Evolutionary conservation across 2,797 vertebrate genomes (phyloP).

Genomic region (Propithecus perrieri): DNA sequence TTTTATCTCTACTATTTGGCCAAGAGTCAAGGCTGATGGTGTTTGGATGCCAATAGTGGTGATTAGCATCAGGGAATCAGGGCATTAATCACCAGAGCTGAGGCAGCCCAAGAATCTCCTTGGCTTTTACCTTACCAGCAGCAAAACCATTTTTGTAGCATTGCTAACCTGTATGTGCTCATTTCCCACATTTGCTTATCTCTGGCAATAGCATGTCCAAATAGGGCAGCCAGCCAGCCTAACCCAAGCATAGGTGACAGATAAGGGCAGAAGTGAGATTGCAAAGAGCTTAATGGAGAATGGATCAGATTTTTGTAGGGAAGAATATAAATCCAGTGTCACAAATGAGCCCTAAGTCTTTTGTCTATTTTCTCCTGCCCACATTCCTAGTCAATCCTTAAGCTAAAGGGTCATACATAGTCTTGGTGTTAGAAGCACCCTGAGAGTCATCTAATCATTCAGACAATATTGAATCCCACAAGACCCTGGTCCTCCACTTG

Average conservation of each 20-base stretch:
- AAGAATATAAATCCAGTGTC: not conserved
- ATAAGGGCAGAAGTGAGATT: not conserved
- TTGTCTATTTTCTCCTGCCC: not conserved
- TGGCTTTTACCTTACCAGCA: constrained; percentile 21
- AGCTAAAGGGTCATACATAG: not conserved
- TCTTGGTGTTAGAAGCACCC: not conserved
- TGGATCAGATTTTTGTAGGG: not conserved
- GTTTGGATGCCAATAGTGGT: constrained; percentile 41
- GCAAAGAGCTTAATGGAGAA: not conserved
- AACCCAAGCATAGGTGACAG: not conserved
- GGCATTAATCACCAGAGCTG: constrained; percentile 50
- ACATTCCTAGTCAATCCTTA: not conserved
- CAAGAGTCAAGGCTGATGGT: constrained; percentile 44
- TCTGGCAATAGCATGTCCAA: not conserved
- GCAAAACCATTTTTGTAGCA: not conserved
- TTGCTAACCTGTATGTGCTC: not conserved
- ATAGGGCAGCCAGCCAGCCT: not conserved
- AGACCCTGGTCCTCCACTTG: not conserved
- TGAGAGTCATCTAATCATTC: not conserved
- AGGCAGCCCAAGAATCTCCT: constrained; percentile 38
- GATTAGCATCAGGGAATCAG: constrained; percentile 54
- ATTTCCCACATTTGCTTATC: not conserved
- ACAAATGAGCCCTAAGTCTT: not conserved
- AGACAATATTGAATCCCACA: not conserved
- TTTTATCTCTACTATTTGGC: constrained; percentile 61